Evolutionary conservation across 2,113 vertebrate genomes (phyloP), one percentile per base, ranked within the genome.

Genomic region (Paralichthys olivaceus): DNA sequence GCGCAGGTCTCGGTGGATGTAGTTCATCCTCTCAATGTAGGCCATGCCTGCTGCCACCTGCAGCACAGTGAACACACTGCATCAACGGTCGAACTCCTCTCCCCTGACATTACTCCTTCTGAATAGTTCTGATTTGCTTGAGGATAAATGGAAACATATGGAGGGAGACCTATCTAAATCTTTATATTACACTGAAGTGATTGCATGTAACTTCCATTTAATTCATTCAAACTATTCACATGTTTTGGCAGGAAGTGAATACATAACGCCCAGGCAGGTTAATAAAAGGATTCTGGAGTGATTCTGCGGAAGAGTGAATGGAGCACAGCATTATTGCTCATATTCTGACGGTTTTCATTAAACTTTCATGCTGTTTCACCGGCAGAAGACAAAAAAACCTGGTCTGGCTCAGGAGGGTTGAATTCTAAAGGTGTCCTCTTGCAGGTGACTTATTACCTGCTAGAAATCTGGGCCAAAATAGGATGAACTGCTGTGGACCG

Each of bases 11-110:
- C 98, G 94, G 93, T 99, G 98, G 84, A 99, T 99, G 66, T 99
- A 99, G 92, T 99, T 99, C 98, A 99, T 99, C 72, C 97, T 94
- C 91, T 99, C 98, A 0, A 99, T 99, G 91, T 99, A 99, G 4
- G 98, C 98, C 98, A 99, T 99, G 20, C 96, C 96, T 4, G 93
- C 96, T 1, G 96, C 96, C 86, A 98, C 96, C 96, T 98, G 92
- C 0, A 4, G 6, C 43, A 78, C 43, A 84, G 19, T 1, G 7
- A 40, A 12, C 29, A 75, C 3, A 25, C 20, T 19, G 51, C 59
- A 57, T 57, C n/a, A 67, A 37, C 29, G 58, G 26, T 19, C 29
- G 7, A 53, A 22, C n/a, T 28, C 1, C 20, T 29, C 13, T 0
- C 26, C 29, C 4, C 2, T 0, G 1, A 20, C 22, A 7, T 5